Conservation (phyloP, 2,113 vertebrate species). For the Harpagus bidentatus region DNA sequence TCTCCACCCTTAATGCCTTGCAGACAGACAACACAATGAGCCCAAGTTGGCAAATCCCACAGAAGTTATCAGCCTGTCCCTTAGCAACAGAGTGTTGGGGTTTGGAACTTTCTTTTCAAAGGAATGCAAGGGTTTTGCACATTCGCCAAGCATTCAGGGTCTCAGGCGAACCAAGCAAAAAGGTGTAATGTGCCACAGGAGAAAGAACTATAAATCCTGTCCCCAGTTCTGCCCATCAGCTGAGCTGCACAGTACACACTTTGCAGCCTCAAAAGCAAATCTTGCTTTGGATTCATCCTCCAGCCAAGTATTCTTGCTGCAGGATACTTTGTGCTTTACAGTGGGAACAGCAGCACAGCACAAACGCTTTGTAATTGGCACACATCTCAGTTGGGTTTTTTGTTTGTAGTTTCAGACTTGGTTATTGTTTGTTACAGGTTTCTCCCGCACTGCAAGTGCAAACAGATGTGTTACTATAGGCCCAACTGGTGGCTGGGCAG, state of each 20-base stretch:
- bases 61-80: not conserved
- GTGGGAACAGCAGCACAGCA: not conserved
- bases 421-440: not conserved
- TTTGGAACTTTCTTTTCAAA: not conserved
- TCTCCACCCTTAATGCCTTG: not conserved
- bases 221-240: not conserved
- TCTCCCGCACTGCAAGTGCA: not conserved
- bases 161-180: not conserved
- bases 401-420: not conserved
- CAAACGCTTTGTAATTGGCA: not conserved
- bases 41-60: rapidly evolving
- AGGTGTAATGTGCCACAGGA: not conserved
- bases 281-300: not conserved
- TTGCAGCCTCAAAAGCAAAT: not conserved
- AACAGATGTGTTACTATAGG: not conserved
- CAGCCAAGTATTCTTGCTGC: not conserved
- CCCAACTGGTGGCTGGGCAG: not conserved
- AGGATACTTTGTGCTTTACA: not conserved
- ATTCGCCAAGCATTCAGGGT: not conserved
- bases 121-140: not conserved
- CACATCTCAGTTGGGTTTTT: not conserved
- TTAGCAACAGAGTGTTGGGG: not conserved
- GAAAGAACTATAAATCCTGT: not conserved
- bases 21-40: not conserved
- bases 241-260: not conserved